Evolutionary conservation across 2,797 vertebrate genomes (phyloP).

Genomic region (Chaetodon trifasciatus): DNA sequence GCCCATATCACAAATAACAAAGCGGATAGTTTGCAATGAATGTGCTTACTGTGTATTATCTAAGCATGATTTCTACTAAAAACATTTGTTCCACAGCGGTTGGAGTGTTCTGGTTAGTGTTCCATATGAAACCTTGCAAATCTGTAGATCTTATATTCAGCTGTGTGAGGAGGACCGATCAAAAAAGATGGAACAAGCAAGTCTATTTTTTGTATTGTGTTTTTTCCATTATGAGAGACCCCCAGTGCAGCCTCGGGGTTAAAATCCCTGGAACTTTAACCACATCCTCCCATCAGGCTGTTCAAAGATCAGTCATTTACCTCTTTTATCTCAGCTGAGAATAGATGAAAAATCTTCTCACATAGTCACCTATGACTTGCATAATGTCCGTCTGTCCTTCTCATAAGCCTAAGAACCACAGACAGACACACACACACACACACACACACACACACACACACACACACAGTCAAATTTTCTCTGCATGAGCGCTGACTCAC

Average conservation of each 20-base stretch:
- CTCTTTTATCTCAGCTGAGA: conserved; percentile 27
- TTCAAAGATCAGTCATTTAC: conserved; percentile 32
- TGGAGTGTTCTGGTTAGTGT: conserved; percentile 12
- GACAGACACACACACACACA: background rate
- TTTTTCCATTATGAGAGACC: conserved; percentile 15
- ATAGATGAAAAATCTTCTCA: conserved; percentile 6
- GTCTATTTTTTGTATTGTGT: conserved; percentile 35
- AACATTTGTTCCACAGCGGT: background rate
- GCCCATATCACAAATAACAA: background rate
- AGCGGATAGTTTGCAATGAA: background rate
- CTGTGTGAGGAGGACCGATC: background rate
- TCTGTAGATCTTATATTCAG: conserved; percentile 6
- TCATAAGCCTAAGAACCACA: background rate
- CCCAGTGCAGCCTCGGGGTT: conserved; percentile 33
- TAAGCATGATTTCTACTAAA: background rate
- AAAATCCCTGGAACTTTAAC: conserved; percentile 29
- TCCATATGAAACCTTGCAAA: conserved; percentile 22
- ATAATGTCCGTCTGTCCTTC: conserved; percentile 2
- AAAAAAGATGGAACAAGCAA: conserved; percentile 9
- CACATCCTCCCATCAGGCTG: background rate
- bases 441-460: background rate
- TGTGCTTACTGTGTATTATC: background rate
- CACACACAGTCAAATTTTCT: background rate
- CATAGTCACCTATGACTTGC: conserved; percentile 4
- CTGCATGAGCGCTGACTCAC: background rate